phyloP scores from a whole-genome alignment of 1,140 invertebrate genomes.

The Ephestia elutella region DNA sequence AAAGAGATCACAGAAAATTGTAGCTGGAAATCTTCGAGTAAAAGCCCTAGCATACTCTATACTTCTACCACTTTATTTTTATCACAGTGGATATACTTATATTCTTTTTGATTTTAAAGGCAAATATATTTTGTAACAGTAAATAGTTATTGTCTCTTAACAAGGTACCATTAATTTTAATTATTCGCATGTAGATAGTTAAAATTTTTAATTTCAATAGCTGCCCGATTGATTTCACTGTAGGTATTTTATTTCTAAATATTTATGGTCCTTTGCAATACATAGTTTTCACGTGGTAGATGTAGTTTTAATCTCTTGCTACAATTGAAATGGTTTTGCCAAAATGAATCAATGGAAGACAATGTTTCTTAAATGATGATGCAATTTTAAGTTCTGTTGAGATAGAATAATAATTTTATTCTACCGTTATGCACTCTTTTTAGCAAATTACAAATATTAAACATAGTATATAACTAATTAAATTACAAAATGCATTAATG shows the following conservation, averaged over 20 bases:
- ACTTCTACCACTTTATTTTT: constrained; percentile 68
- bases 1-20: constrained; percentile 77
- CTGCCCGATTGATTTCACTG: constrained; percentile 12
- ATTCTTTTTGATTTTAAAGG: constrained; percentile 52
- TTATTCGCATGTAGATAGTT: constrained; percentile 15
- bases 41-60: constrained; percentile 62
- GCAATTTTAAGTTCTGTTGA: constrained; percentile 15
- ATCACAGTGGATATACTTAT: constrained; percentile 59
- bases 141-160: constrained; percentile 54
- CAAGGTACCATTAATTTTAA: not conserved
- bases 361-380: constrained; percentile 27
- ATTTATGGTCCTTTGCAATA: not conserved
- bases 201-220: constrained; percentile 20
- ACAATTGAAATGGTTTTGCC: constrained; percentile 61
- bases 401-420: constrained; percentile 9
- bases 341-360: constrained; percentile 70
- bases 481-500: constrained; percentile 67
- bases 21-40: constrained; percentile 75
- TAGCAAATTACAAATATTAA: constrained; percentile 45
- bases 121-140: constrained; percentile 22
- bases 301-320: constrained; percentile 46
- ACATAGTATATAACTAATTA: constrained; percentile 52
- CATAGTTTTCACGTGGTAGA: constrained; percentile 22
- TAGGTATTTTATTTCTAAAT: too few species aligned
- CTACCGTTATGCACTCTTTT: constrained; percentile 37